Conservation (phyloP, 2,888 invertebrate species). For the Laspeyria flexula region DNA sequence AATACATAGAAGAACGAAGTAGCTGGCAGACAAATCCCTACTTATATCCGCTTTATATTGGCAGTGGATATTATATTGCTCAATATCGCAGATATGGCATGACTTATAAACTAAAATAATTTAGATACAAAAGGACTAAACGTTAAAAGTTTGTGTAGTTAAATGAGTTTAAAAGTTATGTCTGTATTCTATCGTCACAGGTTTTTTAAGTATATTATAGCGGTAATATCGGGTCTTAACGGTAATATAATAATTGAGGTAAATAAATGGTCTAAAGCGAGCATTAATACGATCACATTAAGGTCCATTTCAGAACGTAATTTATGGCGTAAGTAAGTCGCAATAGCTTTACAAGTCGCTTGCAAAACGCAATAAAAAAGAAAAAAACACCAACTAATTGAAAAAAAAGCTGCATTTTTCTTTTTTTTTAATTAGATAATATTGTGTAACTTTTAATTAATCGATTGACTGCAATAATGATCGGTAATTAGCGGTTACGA, state of each 20-base stretch:
- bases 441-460: constrained; percentile 18
- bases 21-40: no score
- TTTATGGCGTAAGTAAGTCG: constrained; percentile 21
- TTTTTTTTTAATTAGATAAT: constrained; percentile 19
- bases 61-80: no score
- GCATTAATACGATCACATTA: constrained; percentile 15
- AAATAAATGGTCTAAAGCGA: constrained; percentile 5
- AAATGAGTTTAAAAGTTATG: background rate
- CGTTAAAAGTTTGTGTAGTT: background rate
- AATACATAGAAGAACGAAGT: no score
- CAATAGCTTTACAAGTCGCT: constrained; percentile 19
- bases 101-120: no score
- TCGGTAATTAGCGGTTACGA: constrained; percentile 23
- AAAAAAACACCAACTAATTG: constrained; percentile 21
- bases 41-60: no score
- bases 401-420: constrained; percentile 23
- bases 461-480: constrained; percentile 25
- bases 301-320: constrained; percentile 38
- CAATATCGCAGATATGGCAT: no score
- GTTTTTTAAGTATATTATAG: background rate
- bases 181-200: no score
- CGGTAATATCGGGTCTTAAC: constrained; percentile 16
- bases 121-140: background rate
- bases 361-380: constrained; percentile 12
- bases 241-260: background rate